Conservation (phyloP, 2,888 invertebrate genomes). For the Temnothorax ravouxi region DNA sequence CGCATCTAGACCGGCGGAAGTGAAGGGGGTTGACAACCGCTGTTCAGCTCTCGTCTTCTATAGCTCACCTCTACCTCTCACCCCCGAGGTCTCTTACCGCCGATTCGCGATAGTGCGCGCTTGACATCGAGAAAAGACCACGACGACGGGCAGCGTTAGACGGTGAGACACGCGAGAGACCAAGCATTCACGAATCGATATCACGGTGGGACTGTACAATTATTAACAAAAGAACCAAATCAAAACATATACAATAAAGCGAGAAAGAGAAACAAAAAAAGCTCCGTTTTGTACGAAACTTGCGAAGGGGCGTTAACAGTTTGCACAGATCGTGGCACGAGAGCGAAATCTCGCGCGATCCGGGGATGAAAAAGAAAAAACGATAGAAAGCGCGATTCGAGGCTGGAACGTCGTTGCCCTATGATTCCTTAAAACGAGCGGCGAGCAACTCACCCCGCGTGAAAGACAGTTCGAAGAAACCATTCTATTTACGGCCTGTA, state of each 20-base stretch:
- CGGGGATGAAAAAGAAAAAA: not conserved
- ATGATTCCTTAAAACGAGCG: conserved; percentile 43
- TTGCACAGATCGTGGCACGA: not conserved
- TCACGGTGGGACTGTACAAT: conserved; percentile 50
- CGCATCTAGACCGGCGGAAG: not conserved
- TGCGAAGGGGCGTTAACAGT: conserved; percentile 39
- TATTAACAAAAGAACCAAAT: conserved; percentile 67
- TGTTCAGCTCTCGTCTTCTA: not conserved
- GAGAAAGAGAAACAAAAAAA: conserved; percentile 30
- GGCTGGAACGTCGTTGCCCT: conserved; percentile 31
- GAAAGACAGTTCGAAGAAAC: conserved; percentile 25
- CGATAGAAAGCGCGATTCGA: not conserved
- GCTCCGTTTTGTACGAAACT: conserved; percentile 58
- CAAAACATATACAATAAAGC: conserved; percentile 64
- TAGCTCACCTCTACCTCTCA: not conserved
- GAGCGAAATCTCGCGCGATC: conserved; percentile 5
- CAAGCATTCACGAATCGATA: conserved; percentile 58
- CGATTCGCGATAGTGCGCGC: conserved; percentile 19
- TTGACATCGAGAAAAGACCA: conserved; percentile 54
- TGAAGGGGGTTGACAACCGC: conserved; percentile 6
- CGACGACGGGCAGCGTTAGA: conserved; percentile 44
- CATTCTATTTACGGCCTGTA: conserved; percentile 38
- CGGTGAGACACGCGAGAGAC: conserved; percentile 56
- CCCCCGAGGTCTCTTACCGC: not conserved
- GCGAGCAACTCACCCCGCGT: conserved; percentile 18